Evolutionary conservation across 1,140 invertebrate species (phyloP).

Genomic region (Ceratina calcarata): DNA sequence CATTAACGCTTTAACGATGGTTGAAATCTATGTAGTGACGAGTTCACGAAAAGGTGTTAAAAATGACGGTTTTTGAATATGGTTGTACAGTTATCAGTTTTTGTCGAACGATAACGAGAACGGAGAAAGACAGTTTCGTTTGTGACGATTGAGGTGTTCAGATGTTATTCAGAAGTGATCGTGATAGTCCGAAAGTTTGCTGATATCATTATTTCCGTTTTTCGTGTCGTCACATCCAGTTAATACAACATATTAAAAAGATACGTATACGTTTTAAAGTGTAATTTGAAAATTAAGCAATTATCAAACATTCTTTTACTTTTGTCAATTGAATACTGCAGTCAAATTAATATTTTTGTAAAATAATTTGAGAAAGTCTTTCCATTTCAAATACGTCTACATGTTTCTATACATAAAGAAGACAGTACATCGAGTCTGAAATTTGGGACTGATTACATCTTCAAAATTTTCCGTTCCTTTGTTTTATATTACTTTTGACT

Average conservation of each 20-base stretch:
- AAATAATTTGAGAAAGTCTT: too few relatives aligned
- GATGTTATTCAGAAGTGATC: constrained; percentile 21
- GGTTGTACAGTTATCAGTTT: constrained; percentile 30
- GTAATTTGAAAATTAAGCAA: neutral
- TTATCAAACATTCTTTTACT: neutral
- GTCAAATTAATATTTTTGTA: neutral
- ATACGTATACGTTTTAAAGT: neutral
- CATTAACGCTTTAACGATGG: too few relatives aligned
- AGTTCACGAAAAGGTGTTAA: neutral
- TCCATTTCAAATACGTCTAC: too few relatives aligned
- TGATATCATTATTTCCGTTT: constrained; percentile 4
- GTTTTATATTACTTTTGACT: too few relatives aligned
- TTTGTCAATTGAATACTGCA: neutral
- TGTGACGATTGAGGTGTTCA: constrained; percentile 12
- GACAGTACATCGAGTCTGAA: too few relatives aligned
- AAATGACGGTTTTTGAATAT: neutral
- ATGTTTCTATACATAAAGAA: neutral
- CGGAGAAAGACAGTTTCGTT: neutral
- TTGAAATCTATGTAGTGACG: neutral
- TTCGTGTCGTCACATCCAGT: neutral
- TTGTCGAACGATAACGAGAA: constrained; percentile 21
- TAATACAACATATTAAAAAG: neutral
- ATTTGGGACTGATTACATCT: neutral
- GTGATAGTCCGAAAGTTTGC: constrained; percentile 6
- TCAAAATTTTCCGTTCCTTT: too few relatives aligned